A percentile compares a stretch with the other conserved stretches of the same genome.
phyloP scores from a whole-genome alignment of 2,113 vertebrate species.

The Cepphus grylle region DNA sequence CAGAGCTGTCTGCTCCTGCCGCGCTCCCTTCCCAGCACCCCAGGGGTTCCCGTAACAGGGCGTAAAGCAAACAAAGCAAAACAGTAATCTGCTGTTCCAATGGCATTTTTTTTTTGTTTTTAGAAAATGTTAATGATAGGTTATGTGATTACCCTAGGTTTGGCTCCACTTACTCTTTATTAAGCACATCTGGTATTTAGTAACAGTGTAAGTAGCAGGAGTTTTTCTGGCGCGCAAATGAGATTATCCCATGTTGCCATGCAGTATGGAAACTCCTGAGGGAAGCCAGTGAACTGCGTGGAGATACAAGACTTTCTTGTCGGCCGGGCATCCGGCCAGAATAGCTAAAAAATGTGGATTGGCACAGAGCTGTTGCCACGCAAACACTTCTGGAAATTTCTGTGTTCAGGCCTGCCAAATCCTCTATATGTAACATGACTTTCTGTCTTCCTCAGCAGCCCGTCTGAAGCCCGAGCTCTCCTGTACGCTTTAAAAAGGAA shows the following conservation, averaged over 20 bases:
- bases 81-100: slow-evolving; percentile 78
- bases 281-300: slow-evolving; percentile 81
- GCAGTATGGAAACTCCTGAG: slow-evolving; percentile 86
- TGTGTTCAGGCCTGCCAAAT: slow-evolving; percentile 84
- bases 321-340: slow-evolving; percentile 82
- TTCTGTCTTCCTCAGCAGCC: slow-evolving; percentile 72
- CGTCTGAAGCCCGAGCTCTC: slow-evolving; percentile 62
- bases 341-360: slow-evolving; percentile 85
- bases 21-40: slow-evolving; percentile 71
- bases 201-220: slow-evolving; percentile 89
- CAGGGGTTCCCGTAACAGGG: slow-evolving; percentile 78
- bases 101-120: slow-evolving; percentile 75
- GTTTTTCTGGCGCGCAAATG: slow-evolving; percentile 77
- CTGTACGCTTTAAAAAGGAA: slow-evolving; percentile 59
- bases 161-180: slow-evolving; percentile 77
- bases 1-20: slow-evolving; percentile 67
- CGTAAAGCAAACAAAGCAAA: slow-evolving; percentile 79
- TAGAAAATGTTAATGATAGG: slow-evolving; percentile 87
- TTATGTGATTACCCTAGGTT: slow-evolving; percentile 80
- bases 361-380: slow-evolving; percentile 84
- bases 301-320: slow-evolving; percentile 86
- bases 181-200: slow-evolving; percentile 88
- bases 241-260: slow-evolving; percentile 83
- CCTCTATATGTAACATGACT: slow-evolving; percentile 86
- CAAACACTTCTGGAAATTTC: slow-evolving; percentile 98